Percentiles rank a stretch among this genome's conserved stretches.
Evolutionary conservation across 2,113 vertebrate genomes (phyloP).

Genomic region (Melanocharis versteri): DNA sequence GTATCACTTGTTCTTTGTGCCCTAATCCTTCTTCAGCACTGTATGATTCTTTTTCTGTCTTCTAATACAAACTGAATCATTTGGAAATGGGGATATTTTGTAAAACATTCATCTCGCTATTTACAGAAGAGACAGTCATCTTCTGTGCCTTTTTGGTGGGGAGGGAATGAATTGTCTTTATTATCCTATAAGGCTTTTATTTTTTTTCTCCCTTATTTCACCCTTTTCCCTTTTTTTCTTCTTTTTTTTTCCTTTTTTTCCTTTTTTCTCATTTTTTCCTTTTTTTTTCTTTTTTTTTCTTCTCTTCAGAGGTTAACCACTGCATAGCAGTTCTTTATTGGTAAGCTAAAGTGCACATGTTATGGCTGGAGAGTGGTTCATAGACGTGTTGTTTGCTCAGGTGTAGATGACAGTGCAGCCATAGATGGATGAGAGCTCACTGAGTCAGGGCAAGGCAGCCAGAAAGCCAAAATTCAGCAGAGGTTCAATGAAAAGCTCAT

Average conservation of each 20-base stretch:
- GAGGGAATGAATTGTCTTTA: background rate
- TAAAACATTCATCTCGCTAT: background rate
- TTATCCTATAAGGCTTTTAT: background rate
- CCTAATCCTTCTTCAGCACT: background rate
- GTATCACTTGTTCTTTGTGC: constrained; percentile 3
- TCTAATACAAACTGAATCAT: constrained; percentile 5
- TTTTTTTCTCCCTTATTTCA: too few relatives aligned
- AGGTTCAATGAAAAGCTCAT: background rate
- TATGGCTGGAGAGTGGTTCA: background rate
- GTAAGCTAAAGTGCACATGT: background rate
- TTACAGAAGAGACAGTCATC: background rate
- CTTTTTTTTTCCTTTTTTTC: too few relatives aligned
- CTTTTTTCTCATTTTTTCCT: background rate
- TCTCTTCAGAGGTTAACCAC: background rate
- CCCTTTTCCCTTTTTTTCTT: too few relatives aligned
- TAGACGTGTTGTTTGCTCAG: background rate
- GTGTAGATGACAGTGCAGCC: background rate
- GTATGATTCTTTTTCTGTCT: background rate
- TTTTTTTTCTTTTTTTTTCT: too few relatives aligned
- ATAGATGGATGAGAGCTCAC: background rate
- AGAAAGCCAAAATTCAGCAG: background rate
- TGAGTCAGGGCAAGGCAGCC: background rate
- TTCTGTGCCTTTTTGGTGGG: background rate
- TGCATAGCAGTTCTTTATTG: background rate
- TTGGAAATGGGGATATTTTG: background rate